These are phyloP conservation scores for Lepisosteus osseus DNA, from an alignment of 2,113 vertebrate genomes.

Conservation along the genomic window DNA sequence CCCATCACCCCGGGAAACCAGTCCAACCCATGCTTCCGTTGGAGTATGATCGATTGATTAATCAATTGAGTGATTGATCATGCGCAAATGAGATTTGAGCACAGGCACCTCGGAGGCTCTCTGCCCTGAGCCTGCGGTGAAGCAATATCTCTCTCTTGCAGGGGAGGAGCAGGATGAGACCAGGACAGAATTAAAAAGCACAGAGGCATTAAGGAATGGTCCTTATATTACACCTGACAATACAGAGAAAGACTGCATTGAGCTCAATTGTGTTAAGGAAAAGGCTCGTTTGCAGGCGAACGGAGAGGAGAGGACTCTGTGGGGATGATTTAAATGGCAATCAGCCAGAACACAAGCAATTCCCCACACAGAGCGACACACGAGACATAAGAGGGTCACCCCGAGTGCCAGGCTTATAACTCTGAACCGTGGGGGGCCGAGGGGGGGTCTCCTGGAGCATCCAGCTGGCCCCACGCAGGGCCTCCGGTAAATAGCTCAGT, in stretches of 20 bases:
- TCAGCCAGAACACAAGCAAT: too few relatives aligned
- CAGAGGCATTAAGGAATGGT: slow-evolving; percentile 59
- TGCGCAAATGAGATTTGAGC: too few relatives aligned
- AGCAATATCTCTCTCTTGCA: too few relatives aligned
- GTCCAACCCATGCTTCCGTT: too few relatives aligned
- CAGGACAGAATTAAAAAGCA: slow-evolving; percentile 11
- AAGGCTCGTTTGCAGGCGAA: slow-evolving; percentile 49
- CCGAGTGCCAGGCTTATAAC: slow-evolving; percentile 7
- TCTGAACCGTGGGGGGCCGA: neutral
- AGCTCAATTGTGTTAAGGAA: slow-evolving; percentile 60
- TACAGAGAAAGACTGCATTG: slow-evolving; percentile 58
- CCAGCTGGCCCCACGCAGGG: slow-evolving; percentile 7
- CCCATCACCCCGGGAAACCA: too few relatives aligned
- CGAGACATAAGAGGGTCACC: neutral
- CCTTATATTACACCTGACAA: slow-evolving; percentile 66
- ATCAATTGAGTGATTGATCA: too few relatives aligned
- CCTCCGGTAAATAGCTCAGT: slow-evolving; percentile 17
- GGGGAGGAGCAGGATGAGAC: neutral
- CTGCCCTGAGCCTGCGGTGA: too few relatives aligned
- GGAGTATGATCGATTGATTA: too few relatives aligned
- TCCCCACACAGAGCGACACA: too few relatives aligned
- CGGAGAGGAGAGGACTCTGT: slow-evolving; percentile 15
- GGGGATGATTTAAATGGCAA: slow-evolving; percentile 46
- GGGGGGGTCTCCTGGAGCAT: slow-evolving; percentile 8
- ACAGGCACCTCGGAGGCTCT: too few relatives aligned